Conservation (phyloP, 2,797 vertebrate genomes). For the Bryconaethiops microstoma region DNA sequence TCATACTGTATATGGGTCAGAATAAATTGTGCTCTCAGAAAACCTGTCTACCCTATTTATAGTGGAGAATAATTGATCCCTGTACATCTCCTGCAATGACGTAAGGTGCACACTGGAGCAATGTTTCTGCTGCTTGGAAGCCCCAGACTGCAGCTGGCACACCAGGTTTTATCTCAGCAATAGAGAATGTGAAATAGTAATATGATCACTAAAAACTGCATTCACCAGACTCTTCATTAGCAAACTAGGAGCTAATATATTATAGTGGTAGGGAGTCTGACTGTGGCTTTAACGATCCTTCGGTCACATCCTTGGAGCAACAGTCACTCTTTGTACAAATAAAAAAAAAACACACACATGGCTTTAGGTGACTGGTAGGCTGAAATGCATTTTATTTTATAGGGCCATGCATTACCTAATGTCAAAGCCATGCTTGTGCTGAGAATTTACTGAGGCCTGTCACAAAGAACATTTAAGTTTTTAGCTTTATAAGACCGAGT, state of each 20-base stretch:
- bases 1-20: slow-evolving; percentile 57
- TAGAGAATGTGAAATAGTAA: background rate
- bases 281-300: background rate
- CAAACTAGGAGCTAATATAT: background rate
- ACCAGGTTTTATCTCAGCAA: background rate
- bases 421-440: background rate
- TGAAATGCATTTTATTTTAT: background rate
- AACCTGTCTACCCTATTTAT: slow-evolving; percentile 59
- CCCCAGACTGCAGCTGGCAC: background rate
- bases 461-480: too few relatives aligned
- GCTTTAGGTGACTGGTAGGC: background rate
- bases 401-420: background rate
- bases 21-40: slow-evolving; percentile 44
- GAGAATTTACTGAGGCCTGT: background rate
- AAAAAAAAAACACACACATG: background rate
- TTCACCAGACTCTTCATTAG: background rate
- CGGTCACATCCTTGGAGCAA: background rate
- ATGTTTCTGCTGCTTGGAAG: slow-evolving; percentile 18
- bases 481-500: too few relatives aligned
- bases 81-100: slow-evolving; percentile 42
- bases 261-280: background rate
- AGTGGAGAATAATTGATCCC: slow-evolving; percentile 54
- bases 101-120: slow-evolving; percentile 7
- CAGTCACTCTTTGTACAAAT: background rate
- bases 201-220: background rate